Base-by-base conservation (phyloP, 2,888 invertebrate genomes). In the Torymus aiolomorphi region DNA sequence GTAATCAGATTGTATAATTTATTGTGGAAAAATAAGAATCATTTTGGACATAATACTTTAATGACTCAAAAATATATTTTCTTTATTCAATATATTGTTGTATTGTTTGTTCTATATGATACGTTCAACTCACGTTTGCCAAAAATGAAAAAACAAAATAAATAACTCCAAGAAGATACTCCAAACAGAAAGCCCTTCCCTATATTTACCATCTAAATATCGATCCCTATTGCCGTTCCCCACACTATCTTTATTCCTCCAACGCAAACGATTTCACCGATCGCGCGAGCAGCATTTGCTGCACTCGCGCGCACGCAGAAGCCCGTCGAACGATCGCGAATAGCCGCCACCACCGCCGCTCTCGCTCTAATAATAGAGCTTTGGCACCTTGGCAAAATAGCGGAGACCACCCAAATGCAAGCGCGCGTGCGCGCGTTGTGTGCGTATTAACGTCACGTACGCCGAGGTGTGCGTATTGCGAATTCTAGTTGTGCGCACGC, bases 321-420 rank as follows among this genome's bases (percentile, higher is more conserved):
- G 42, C 31, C 31, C 4, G 2, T 31, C n/a, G 16, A 20, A 49
- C 73, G 14, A 54, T 63, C 51, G 59, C 31, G 31, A 31, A 8
- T 52, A 12, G 24, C 20, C 16, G 20, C 57, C 31, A n/a, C 56
- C 56, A 31, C 8, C 31, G 8, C 31, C 8, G 31, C 31, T 20
- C 10, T 80, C 81, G 83, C 85, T 86, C 85, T 88, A 88, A 88
- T 88, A 87, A 88, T 88, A 88, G 86, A 87, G 83, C 57, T 56
- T 70, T 65, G 56, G 62, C 76, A 70, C 49, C 84, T 86, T 86
- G 87, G 86, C 86, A 87, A 31, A 31, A 31, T 31, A 31, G 31
- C 31, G 31, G 8, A 20, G 88, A 87, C 87, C 87, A 88, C 87
- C 87, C 87, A 85, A 86, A 86, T 52, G n/a, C 76, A 12, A n/a